Base-by-base conservation (phyloP, 2,113 vertebrate species). In the Crotalus horridus region DNA sequence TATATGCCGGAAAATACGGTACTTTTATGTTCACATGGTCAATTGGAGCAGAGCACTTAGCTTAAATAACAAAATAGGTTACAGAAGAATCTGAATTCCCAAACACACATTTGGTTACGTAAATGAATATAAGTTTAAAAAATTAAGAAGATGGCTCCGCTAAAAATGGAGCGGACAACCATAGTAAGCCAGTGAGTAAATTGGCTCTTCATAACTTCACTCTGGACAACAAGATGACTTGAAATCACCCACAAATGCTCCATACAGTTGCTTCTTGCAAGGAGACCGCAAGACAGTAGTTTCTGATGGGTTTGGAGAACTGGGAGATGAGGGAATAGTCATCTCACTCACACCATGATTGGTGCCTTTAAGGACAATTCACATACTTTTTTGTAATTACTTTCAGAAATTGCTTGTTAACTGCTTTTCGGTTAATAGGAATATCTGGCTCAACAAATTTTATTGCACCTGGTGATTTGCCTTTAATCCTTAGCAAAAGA, bases 1-100 rank as follows among this genome's bases (percentile, higher is more conserved):
- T 39, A 39, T 39, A 39, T 0, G 39, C 39, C 39, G 2, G 39
- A 0, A 39, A 39, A 39, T 39, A 39, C 2, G 39, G 39, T 87
- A 96, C 92, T 94, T 96, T 96, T 96, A 85, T 87, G 94, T 96
- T 95, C 92, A 74, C 91, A 69, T 92, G 86, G 89, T 94, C 91
- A 94, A 88, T 90, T 95, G 81, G 90, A 93, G 58, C 33, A 3
- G 87, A 59, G 58, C 94, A 94, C 85, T 93, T 85, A 93, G 46
- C 92, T 94, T 95, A 95, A 92, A 95, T 93, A 95, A 94, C 91
- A 95, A 94, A 93, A 94, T 96, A 87, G 94, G 26, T 95, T 93
- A 96, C 51, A 74, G 69, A 91, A 91, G 46, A 53, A 95, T 96
- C 92, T 95, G 88, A 29, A 92, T 94, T 95, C 93, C 93, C 69